phyloP scores from a whole-genome alignment of 2,113 vertebrate species.

The Indicator indicator region DNA sequence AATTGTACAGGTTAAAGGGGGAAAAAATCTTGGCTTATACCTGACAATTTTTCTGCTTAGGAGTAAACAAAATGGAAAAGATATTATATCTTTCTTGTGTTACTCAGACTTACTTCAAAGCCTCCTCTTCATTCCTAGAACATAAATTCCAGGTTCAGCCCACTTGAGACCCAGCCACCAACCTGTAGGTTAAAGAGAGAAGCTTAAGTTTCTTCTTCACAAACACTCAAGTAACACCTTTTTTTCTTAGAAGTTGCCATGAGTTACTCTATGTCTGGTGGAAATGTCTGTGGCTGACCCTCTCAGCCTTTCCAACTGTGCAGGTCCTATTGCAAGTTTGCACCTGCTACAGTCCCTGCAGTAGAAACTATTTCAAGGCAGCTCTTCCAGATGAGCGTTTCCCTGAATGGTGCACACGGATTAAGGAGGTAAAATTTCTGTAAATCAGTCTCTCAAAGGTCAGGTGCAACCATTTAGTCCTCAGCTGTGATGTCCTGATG shows the following conservation, averaged over 20 bases:
- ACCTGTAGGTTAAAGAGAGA: not conserved
- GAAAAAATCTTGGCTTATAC: not conserved
- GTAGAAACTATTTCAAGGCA: not conserved
- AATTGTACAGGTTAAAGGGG: not conserved
- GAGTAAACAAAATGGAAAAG: not conserved
- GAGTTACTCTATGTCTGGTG: not conserved
- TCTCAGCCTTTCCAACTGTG: not conserved
- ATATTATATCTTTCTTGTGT: accelerated
- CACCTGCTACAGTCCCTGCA: not conserved
- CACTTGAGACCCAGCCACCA: not conserved
- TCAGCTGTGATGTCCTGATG: not conserved
- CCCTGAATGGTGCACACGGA: not conserved
- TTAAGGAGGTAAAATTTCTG: not conserved
- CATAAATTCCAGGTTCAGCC: not conserved
- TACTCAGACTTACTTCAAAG: not conserved
- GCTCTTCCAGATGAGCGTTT: not conserved
- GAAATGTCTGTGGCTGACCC: accelerated
- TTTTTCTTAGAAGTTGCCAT: not conserved
- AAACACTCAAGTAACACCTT: not conserved
- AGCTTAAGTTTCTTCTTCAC: not conserved
- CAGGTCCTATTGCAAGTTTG: not conserved
- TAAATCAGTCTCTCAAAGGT: not conserved
- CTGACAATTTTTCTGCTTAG: not conserved
- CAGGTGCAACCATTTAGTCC: accelerated
- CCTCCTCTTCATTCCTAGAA: not conserved